Evolutionary conservation across 2,113 vertebrate species (phyloP).

Genomic region (Seriola dumerili): DNA sequence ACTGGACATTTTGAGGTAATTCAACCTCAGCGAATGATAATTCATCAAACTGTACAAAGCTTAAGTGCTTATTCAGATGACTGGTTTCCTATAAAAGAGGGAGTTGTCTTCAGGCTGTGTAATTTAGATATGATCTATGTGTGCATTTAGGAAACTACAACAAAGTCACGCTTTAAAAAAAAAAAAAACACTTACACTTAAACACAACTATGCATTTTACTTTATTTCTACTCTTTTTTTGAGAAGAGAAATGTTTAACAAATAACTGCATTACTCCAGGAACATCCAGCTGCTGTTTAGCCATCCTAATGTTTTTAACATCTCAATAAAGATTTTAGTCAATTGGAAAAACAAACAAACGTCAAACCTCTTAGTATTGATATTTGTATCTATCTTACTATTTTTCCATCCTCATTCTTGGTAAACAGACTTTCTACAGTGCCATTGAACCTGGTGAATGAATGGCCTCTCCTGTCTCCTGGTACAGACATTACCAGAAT

Average conservation of each 20-base stretch:
- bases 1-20: constrained; percentile 34
- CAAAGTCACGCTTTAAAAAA: neutral
- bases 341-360: neutral
- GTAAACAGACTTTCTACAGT: neutral
- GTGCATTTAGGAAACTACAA: constrained; percentile 25
- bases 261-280: neutral
- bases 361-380: neutral
- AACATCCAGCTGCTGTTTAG: constrained; percentile 7
- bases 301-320: neutral
- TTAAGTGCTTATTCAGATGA: constrained; percentile 40
- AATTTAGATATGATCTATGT: constrained; percentile 52
- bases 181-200: neutral
- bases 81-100: constrained; percentile 37
- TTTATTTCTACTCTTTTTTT: neutral
- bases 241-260: neutral
- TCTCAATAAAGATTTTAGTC: neutral
- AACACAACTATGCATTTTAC: neutral
- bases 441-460: neutral
- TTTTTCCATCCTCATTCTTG: neutral
- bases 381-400: neutral
- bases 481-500: neutral
- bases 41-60: constrained; percentile 47
- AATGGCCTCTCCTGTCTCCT: neutral
- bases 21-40: constrained; percentile 21
- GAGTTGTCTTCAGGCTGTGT: constrained; percentile 34